A percentile compares a stretch with the other conserved stretches of the same genome.
phyloP scores from a whole-genome alignment of 2,888 invertebrate species.

The Watsonalla binaria region DNA sequence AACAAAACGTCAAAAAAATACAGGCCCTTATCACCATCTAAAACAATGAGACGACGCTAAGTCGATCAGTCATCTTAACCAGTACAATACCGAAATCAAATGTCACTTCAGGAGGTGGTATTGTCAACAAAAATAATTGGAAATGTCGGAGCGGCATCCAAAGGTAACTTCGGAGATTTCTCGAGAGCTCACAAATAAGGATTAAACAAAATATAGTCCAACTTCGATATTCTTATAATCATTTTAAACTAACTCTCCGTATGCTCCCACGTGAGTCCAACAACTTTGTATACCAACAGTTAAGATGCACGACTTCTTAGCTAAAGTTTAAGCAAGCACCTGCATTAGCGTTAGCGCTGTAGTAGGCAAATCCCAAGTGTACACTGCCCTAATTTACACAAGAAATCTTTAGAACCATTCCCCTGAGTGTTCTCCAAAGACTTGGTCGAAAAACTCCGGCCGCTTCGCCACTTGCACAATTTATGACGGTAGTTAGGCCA shows the following conservation, averaged over 20 bases:
- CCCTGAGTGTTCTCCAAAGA: constrained; percentile 54
- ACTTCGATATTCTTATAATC: too few species aligned
- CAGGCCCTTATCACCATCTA: too few species aligned
- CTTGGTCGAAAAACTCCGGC: constrained; percentile 50
- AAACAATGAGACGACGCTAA: too few species aligned
- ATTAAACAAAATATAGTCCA: too few species aligned
- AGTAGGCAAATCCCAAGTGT: constrained; percentile 36
- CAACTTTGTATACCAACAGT: neutral
- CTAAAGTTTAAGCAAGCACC: constrained; percentile 22
- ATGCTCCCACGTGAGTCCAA: neutral
- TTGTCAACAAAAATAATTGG: neutral
- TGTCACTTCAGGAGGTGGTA: neutral
- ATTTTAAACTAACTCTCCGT: neutral
- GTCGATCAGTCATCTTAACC: neutral
- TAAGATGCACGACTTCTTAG: constrained; percentile 23
- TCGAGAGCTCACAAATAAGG: too few species aligned
- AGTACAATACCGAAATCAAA: neutral
- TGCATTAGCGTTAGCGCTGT: constrained; percentile 37
- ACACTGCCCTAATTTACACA: constrained; percentile 49
- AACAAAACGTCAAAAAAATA: too few species aligned
- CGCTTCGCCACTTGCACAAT: constrained; percentile 54
- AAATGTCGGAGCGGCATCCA: neutral
- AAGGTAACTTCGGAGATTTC: neutral
- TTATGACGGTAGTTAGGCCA: constrained; percentile 61
- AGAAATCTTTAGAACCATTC: constrained; percentile 50